These are phyloP conservation scores for Empis stercorea DNA, from an alignment of 2,888 invertebrate genomes.

Conservation along the genomic window DNA sequence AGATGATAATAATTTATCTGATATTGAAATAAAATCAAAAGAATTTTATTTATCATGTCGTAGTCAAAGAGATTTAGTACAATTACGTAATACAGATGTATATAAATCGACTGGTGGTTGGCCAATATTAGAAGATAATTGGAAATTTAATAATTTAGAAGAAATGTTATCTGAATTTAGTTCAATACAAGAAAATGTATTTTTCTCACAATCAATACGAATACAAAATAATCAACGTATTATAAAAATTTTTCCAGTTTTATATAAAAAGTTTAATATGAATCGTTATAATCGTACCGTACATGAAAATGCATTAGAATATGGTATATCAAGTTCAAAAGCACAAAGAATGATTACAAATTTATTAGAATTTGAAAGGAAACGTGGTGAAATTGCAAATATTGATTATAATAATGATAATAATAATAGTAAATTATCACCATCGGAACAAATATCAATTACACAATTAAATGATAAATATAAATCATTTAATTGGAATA, in stretches of 20 bases:
- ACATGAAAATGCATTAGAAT: conserved; percentile 22
- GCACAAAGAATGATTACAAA: conserved; percentile 21
- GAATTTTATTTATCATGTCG: conserved; percentile 28
- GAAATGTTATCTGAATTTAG: conserved; percentile 24
- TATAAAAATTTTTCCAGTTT: conserved; percentile 22
- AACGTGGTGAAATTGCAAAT: conserved; percentile 22
- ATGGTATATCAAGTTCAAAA: conserved; percentile 18
- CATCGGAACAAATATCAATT: conserved; percentile 20
- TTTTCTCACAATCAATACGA: conserved; percentile 24
- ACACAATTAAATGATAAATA: conserved; percentile 20
- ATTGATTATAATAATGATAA: conserved; percentile 12
- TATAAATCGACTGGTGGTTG: conserved; percentile 28
- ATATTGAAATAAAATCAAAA: conserved; percentile 25
- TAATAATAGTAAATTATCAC: too few species aligned
- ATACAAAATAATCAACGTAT: conserved; percentile 28
- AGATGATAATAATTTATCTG: conserved; percentile 21
- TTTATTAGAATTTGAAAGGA: conserved; percentile 27
- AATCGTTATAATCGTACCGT: conserved; percentile 26
- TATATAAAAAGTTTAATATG: conserved; percentile 21
- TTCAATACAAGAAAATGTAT: conserved; percentile 26
- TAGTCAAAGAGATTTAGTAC: conserved; percentile 20
- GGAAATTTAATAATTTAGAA: conserved; percentile 24
- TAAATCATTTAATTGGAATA: conserved; percentile 26
- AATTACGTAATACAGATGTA: conserved; percentile 22
- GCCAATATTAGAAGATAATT: conserved; percentile 26